These are phyloP conservation scores for Kradibia gibbosae DNA, from an alignment of 1,140 invertebrate species.

Conservation along the genomic window DNA sequence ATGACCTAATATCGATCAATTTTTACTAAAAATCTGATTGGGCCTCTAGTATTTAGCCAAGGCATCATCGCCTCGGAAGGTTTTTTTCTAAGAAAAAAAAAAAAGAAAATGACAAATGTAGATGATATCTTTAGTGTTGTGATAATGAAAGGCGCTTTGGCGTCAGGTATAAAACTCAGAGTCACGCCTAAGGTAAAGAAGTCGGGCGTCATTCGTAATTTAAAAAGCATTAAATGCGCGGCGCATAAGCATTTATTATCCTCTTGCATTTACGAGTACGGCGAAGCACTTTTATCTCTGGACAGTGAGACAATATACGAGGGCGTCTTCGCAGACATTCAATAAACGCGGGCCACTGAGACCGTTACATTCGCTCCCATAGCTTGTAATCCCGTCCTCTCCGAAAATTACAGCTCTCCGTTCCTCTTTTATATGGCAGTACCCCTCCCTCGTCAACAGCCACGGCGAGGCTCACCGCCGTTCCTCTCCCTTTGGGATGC, in stretches of 20 bases:
- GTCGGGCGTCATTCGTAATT: not conserved
- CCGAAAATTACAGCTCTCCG: conserved; percentile 35
- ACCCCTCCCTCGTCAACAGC: not conserved
- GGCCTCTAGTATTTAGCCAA: too few relatives aligned
- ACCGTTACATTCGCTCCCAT: not conserved
- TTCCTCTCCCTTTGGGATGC: conserved; percentile 6
- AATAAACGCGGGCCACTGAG: conserved; percentile 10
- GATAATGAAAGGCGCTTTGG: not conserved
- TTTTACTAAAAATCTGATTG: too few relatives aligned
- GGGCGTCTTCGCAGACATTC: conserved; percentile 18
- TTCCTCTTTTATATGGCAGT: not conserved
- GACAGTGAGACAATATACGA: not conserved
- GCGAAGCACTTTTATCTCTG: conserved; percentile 24
- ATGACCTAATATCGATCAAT: too few relatives aligned
- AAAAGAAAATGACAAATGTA: not conserved
- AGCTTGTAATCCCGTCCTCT: conserved; percentile 28
- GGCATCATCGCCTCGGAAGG: too few relatives aligned
- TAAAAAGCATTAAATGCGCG: conserved; percentile 24
- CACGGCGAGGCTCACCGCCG: not conserved
- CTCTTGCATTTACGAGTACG: not conserved
- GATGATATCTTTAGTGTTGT: not conserved
- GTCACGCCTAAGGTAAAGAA: not conserved
- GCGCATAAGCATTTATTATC: not conserved
- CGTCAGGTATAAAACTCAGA: not conserved
- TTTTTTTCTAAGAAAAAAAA: not conserved